Base-by-base conservation (phyloP, 2,113 vertebrate species). In the Hippocampus guttulatus region DNA sequence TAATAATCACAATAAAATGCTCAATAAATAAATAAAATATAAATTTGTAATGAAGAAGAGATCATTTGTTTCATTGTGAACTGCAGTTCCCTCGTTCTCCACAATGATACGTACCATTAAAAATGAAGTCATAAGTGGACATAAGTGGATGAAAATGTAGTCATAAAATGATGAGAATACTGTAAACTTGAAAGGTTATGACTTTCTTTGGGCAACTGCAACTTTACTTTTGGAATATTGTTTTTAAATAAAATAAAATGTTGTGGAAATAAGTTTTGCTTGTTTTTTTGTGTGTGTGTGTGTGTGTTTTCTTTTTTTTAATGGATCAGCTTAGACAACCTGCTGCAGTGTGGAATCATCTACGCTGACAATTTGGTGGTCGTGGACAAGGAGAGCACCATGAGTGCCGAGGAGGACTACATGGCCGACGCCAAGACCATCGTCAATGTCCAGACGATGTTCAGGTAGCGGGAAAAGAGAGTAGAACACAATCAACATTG, bases 371-470 rank as follows among this genome's bases (percentile, higher is more conserved):
- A 98, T 75, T 90, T 99, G 94, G 97, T 99, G 77, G 97, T 98
- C 2, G 97, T 99, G 76, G 97, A 99, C 86, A 99, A 99, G 70
- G 97, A 99, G 85, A 99, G 97, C 78, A 99, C 97, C 20, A 98
- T 99, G 97, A 97, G 96, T 49, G 97, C 97, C 0, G 95, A 99
- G 75, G 97, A 99, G 72, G 97, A 99, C 88, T 99, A 98, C 89
- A 99, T 99, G 97, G 96, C 97, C 1, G 97, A 99, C 21, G 97
- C 97, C 64, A 99, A 98, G 76, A 99, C 97, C 2, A 99, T 98
- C 38, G 97, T 99, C 62, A 99, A 99, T 11, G 97, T 99, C 47
- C 97, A 99, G 82, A 99, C 97, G 0, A 95, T 99, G 67, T 99
- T 99, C 90, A 96, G 97, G 97, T 98, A 88, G 77, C 21, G 0